Evolutionary conservation across 2,113 vertebrate genomes (phyloP).

Genomic region (Clarias macrocephalus): DNA sequence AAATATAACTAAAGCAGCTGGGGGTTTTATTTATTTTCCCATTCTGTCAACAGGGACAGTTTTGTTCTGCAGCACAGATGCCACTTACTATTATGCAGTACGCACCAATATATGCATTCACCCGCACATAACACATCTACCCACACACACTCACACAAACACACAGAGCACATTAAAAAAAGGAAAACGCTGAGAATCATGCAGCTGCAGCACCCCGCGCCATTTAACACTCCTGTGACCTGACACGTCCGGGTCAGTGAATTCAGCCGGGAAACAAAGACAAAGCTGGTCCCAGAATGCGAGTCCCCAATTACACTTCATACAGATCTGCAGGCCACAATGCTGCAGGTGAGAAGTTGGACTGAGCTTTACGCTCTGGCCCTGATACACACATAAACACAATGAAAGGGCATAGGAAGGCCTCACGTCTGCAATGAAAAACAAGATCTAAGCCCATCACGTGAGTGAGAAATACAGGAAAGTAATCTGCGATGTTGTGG

Average conservation of each 20-base stretch:
- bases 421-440: slow-evolving; percentile 21
- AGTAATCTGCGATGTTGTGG: neutral
- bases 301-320: slow-evolving; percentile 64
- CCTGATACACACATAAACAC: slow-evolving; percentile 60
- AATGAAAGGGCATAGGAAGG: slow-evolving; percentile 34
- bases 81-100: slow-evolving; percentile 16
- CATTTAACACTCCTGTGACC: slow-evolving; percentile 69
- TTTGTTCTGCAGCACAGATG: slow-evolving; percentile 26
- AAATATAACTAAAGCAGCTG: slow-evolving; percentile 22
- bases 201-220: slow-evolving; percentile 64
- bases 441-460: neutral
- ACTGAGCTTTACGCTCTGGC: slow-evolving; percentile 49
- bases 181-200: slow-evolving; percentile 47
- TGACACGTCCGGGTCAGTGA: slow-evolving; percentile 70
- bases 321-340: slow-evolving; percentile 57
- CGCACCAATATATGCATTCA: slow-evolving; percentile 29
- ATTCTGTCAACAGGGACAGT: neutral
- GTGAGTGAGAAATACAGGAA: neutral
- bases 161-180: neutral
- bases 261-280: slow-evolving; percentile 65
- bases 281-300: slow-evolving; percentile 66
- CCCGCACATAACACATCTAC: slow-evolving; percentile 34
- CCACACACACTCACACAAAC: slow-evolving; percentile 41
- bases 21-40: neutral
- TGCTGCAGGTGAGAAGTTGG: slow-evolving; percentile 72